A percentile compares a stretch with the other conserved stretches of the same genome.
phyloP scores from a whole-genome alignment of 2,797 vertebrate species.

The Avahi laniger region DNA sequence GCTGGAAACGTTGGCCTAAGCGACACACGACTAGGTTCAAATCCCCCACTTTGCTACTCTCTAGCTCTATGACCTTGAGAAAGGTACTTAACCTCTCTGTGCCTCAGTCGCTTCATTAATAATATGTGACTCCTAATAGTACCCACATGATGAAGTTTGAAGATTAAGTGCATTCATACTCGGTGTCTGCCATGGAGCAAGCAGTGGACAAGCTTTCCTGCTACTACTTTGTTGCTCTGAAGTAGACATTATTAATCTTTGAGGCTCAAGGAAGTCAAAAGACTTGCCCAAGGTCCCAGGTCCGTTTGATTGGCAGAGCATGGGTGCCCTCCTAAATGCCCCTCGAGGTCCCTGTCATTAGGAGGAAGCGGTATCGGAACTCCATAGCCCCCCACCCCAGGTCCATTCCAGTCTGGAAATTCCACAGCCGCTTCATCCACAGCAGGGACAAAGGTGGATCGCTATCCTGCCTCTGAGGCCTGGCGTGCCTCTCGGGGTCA shows the following conservation, averaged over 20 bases:
- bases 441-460: background rate
- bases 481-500: background rate
- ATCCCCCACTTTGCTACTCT: background rate
- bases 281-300: background rate
- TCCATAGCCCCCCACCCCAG: background rate
- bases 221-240: background rate
- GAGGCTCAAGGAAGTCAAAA: background rate
- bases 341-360: background rate
- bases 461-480: background rate
- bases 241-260: background rate
- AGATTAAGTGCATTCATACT: background rate
- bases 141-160: background rate
- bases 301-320: background rate
- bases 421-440: background rate
- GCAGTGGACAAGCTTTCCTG: background rate
- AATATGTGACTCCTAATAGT: background rate
- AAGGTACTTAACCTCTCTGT: constrained; percentile 9
- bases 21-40: background rate
- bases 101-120: background rate
- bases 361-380: background rate
- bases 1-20: background rate
- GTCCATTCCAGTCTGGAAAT: background rate
- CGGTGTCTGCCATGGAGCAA: background rate
- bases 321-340: background rate
- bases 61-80: background rate